Base-by-base conservation (phyloP, 2,113 vertebrate genomes). In the Cynopterus brachyotis region DNA sequence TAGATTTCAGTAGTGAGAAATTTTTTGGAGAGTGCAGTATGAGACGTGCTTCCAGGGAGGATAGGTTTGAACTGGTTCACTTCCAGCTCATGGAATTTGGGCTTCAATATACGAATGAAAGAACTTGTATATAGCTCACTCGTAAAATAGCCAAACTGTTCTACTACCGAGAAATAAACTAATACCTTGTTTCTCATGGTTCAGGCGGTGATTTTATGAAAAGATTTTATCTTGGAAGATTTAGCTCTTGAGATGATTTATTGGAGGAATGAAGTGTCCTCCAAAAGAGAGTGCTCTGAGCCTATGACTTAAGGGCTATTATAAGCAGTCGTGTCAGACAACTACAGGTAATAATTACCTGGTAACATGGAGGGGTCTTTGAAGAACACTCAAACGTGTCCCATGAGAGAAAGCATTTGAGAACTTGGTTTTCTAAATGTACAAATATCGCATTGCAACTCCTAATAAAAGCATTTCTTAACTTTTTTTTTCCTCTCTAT, bases 401-500 rank as follows among this genome's bases (percentile, higher is more conserved):
- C 7, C 2, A 28, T n/a, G 2, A 53, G 19, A 80, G 5, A 67
- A 83, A 79, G 6, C 28, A 30, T n/a, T 32, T 64, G 37, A 66
- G 3, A 19, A 24, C 20, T 55, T 73, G 5, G 28, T 47, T 80
- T 83, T 26, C 24, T 32, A 50, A 83, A 28, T 83, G 22, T 16
- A 83, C 0, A 9, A 64, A 42, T 82, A 24, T 17, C 10, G 26
- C 35, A 66, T 37, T 76, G 50, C n/a, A 88, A 3, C 50, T 75
- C 13, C 47, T 6, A 88, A 40, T 60, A 9, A 66, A 87, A 60
- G 86, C 1, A 67, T 80, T 92, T 89, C 35, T 91, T 67, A 60
- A 69, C 5, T 73, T 70, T 3, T 9, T 9, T 22, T 28, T 62
- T 19, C 4, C 2, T 59, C 8, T 6, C 28, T 37, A 7, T 2